Percentiles rank a stretch among this genome's conserved stretches.
These are phyloP conservation scores for Oceanodroma tethys DNA, from an alignment of 2,113 vertebrate genomes.

Conservation along the genomic window DNA sequence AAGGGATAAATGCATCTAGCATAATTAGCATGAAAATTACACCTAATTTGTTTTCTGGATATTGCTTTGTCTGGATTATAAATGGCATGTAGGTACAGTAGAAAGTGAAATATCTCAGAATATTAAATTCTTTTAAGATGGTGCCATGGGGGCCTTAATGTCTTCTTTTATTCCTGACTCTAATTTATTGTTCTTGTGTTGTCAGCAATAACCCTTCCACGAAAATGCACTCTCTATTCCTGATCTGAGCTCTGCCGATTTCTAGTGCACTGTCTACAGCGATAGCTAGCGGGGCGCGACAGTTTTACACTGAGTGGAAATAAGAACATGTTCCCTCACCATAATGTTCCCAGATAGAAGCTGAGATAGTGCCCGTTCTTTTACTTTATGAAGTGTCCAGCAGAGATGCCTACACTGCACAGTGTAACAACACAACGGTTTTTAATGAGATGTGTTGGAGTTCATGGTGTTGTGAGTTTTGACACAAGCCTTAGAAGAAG, in stretches of 20 bases:
- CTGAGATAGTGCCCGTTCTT: background rate
- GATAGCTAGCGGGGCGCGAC: background rate
- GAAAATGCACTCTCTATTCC: background rate
- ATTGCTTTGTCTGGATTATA: constrained; percentile 56
- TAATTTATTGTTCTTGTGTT: constrained; percentile 46
- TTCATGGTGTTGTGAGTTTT: background rate
- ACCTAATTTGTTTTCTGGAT: constrained; percentile 45
- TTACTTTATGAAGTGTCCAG: background rate
- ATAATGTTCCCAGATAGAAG: background rate
- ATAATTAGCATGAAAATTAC: constrained; percentile 67
- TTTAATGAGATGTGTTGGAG: background rate
- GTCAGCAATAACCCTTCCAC: constrained; percentile 31
- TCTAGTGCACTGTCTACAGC: background rate
- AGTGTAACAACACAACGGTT: background rate
- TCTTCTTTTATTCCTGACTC: constrained; percentile 25
- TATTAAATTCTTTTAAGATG: constrained; percentile 58
- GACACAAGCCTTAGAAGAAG: background rate
- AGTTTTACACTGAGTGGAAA: background rate
- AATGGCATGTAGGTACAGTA: constrained; percentile 30
- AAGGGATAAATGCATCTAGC: constrained; percentile 18
- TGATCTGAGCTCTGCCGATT: background rate
- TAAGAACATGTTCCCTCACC: background rate
- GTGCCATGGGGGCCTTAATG: constrained; percentile 10
- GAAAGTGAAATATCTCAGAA: constrained; percentile 60
- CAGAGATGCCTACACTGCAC: background rate